Evolutionary conservation across 1,140 invertebrate species (phyloP).

Genomic region (Agrilus planipennis): DNA sequence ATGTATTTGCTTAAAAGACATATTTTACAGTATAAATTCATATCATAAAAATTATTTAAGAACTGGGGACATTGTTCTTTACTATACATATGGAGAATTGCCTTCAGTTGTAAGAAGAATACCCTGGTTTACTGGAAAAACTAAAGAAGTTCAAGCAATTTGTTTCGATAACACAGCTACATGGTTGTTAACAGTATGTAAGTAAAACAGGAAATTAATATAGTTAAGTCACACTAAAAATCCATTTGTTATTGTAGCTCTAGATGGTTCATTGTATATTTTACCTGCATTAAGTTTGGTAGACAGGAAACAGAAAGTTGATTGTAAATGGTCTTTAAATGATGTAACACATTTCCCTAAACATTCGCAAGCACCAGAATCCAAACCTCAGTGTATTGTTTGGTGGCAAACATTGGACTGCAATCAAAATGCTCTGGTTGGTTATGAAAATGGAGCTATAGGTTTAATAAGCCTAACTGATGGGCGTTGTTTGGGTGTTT

Average conservation of each 20-base stretch:
- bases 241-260: constrained; percentile 16
- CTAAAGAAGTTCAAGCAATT: constrained; percentile 47
- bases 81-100: constrained; percentile 32
- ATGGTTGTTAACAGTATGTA: constrained; percentile 52
- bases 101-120: constrained; percentile 47
- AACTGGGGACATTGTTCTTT: constrained; percentile 28
- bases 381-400: constrained; percentile 42
- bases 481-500: constrained; percentile 50
- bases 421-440: constrained; percentile 54
- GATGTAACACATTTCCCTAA: constrained; percentile 41
- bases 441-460: constrained; percentile 58
- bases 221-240: not conserved
- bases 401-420: constrained; percentile 62
- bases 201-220: constrained; percentile 19
- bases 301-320: constrained; percentile 38
- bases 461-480: constrained; percentile 56
- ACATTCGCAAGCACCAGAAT: constrained; percentile 37
- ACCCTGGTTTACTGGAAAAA: constrained; percentile 49
- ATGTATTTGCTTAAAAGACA: constrained; percentile 11
- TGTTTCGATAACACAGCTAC: constrained; percentile 58
- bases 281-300: constrained; percentile 46
- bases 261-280: constrained; percentile 48
- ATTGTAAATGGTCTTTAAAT: constrained; percentile 46
- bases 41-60: constrained; percentile 17
- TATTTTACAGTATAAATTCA: not conserved